These are phyloP conservation scores for Alosa alosa DNA, from an alignment of 2,113 vertebrate genomes.

Conservation along the genomic window DNA sequence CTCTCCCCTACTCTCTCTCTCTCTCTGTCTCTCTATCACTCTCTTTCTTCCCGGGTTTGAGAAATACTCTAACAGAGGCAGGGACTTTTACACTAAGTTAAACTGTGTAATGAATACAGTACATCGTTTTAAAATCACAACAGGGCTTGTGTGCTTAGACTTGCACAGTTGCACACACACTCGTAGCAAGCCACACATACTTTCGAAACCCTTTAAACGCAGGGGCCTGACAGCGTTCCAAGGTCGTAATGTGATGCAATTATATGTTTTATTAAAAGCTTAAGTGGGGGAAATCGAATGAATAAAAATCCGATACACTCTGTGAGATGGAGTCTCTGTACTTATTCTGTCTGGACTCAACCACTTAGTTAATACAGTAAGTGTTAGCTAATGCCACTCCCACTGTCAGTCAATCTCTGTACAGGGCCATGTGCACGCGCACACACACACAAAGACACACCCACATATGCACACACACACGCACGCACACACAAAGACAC, in stretches of 20 bases:
- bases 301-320: neutral
- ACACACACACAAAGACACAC: neutral
- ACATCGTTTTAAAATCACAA: neutral
- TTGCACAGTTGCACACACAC: neutral
- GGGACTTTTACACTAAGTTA: neutral
- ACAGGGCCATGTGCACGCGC: neutral
- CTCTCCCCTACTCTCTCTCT: neutral
- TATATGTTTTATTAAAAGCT: slow-evolving; percentile 11
- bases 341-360: neutral
- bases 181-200: neutral
- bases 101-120: neutral
- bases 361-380: slow-evolving; percentile 36
- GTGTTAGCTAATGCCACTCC: slow-evolving; percentile 31
- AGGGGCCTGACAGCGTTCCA: neutral
- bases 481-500: too few species aligned
- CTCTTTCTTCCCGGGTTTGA: neutral
- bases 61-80: neutral
- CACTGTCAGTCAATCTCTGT: slow-evolving; percentile 55
- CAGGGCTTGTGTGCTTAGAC: neutral
- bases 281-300: neutral
- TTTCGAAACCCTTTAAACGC: neutral
- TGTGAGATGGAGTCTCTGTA: neutral
- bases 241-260: neutral
- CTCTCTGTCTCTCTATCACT: neutral
- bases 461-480: slow-evolving; percentile 29